phyloP scores from a whole-genome alignment of 2,797 vertebrate genomes.

The Tarsius wallacei region DNA sequence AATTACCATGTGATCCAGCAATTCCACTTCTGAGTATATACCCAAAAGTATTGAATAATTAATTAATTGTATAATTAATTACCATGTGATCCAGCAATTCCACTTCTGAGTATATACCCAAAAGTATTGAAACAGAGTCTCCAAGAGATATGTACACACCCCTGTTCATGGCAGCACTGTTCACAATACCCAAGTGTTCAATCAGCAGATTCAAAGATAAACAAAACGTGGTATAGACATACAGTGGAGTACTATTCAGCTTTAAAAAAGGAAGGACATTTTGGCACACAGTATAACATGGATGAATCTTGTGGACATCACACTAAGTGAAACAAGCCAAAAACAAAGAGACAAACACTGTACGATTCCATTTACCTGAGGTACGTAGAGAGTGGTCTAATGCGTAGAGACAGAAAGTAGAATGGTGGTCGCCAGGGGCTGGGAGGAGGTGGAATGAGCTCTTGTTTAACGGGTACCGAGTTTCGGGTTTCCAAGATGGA shows the following conservation, averaged over 20 bases:
- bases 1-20: too few species aligned
- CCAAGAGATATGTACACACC: rapidly evolving
- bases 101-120: background rate
- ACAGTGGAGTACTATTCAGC: too few species aligned
- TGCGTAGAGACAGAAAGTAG: background rate
- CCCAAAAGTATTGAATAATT: too few species aligned
- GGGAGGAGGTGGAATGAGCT: background rate
- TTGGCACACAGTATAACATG: rapidly evolving
- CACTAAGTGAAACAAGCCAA: background rate
- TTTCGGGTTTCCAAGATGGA: too few species aligned
- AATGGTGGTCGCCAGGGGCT: background rate
- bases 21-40: background rate
- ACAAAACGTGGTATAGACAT: background rate
- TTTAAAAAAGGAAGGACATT: too few species aligned
- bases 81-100: too few species aligned
- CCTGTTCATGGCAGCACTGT: rapidly evolving
- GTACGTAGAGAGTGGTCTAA: rapidly evolving
- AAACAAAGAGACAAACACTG: background rate
- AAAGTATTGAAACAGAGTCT: too few species aligned
- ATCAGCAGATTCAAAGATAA: rapidly evolving
- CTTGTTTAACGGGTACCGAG: rapidly evolving
- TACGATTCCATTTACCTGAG: rapidly evolving
- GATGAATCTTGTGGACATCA: background rate
- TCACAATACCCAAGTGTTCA: rapidly evolving
- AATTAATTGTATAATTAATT: background rate